phyloP scores from a whole-genome alignment of 2,113 vertebrate genomes.

The Hippopotamus amphibius region DNA sequence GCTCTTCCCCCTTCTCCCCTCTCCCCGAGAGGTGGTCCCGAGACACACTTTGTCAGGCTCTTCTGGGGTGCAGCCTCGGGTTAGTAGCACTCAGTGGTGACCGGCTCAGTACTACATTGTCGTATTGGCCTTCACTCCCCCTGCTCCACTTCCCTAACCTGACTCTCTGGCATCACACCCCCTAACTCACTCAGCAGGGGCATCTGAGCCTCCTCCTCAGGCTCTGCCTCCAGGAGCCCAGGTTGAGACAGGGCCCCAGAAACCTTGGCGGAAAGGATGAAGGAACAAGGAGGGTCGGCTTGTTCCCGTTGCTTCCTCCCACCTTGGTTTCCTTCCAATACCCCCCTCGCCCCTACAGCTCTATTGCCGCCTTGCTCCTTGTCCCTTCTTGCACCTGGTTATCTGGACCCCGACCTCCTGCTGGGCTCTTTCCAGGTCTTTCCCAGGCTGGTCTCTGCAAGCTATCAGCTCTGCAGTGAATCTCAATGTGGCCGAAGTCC shows the following conservation, averaged over 20 bases:
- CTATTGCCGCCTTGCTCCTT: neutral
- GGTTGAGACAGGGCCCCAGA: neutral
- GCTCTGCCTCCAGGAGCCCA: neutral
- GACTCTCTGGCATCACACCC: rapidly evolving
- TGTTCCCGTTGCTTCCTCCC: neutral
- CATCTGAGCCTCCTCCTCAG: neutral
- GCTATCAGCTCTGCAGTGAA: neutral
- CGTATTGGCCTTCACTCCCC: neutral
- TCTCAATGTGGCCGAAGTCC: neutral
- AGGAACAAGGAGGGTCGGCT: rapidly evolving
- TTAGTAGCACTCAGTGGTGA: neutral
- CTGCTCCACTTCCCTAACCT: neutral
- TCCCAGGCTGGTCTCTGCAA: neutral
- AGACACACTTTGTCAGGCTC: neutral
- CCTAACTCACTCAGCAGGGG: neutral
- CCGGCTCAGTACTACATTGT: neutral
- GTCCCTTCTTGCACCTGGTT: neutral
- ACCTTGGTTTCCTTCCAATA: neutral
- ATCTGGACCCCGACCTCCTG: neutral
- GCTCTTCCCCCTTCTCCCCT: neutral
- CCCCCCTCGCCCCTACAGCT: neutral
- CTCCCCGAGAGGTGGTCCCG: neutral
- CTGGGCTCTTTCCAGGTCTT: neutral
- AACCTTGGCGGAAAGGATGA: neutral
- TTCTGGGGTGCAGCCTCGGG: neutral